These are phyloP conservation scores for Reinhardtius hippoglossoides DNA, from an alignment of 2,113 vertebrate species.

Conservation along the genomic window DNA sequence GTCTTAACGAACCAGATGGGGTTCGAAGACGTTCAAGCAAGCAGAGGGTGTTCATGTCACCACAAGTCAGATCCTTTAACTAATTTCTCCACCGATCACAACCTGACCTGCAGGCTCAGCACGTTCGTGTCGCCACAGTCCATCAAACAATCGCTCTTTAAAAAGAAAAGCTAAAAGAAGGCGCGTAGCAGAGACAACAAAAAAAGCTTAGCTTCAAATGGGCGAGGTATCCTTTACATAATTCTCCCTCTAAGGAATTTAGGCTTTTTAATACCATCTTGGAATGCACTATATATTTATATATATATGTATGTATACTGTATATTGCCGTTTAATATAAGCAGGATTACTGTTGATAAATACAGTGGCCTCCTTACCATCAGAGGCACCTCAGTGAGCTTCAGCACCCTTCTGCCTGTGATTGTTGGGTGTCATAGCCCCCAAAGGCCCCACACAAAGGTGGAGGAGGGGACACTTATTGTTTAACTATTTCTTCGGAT, in stretches of 20 bases:
- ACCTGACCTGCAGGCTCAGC: slow-evolving; percentile 84
- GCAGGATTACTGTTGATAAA: slow-evolving; percentile 86
- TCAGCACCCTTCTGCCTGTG: slow-evolving; percentile 57
- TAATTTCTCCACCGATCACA: slow-evolving; percentile 39
- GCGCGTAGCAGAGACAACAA: slow-evolving; percentile 59
- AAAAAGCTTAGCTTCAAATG: slow-evolving; percentile 73
- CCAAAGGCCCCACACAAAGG: slow-evolving; percentile 34
- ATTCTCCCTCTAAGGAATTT: slow-evolving; percentile 72
- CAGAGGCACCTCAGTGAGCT: slow-evolving; percentile 74
- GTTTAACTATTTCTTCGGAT: slow-evolving; percentile 59
- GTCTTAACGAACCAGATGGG: slow-evolving; percentile 36
- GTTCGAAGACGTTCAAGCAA: slow-evolving; percentile 42
- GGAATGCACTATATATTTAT: slow-evolving; percentile 85
- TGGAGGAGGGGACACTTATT: slow-evolving; percentile 40
- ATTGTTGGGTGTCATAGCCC: slow-evolving; percentile 50
- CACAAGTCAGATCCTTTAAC: slow-evolving; percentile 28
- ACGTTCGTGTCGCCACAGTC: slow-evolving; percentile 44
- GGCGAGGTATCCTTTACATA: slow-evolving; percentile 77
- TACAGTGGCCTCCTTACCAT: slow-evolving; percentile 80
- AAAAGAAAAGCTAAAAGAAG: slow-evolving; percentile 55
- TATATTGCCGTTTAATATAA: slow-evolving; percentile 86
- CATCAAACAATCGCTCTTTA: slow-evolving; percentile 45
- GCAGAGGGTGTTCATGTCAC: slow-evolving; percentile 11
- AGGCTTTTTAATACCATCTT: slow-evolving; percentile 81
- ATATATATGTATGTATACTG: slow-evolving; percentile 72